Conservation (phyloP, 2,113 vertebrate genomes). For the Engraulis encrasicolus region DNA sequence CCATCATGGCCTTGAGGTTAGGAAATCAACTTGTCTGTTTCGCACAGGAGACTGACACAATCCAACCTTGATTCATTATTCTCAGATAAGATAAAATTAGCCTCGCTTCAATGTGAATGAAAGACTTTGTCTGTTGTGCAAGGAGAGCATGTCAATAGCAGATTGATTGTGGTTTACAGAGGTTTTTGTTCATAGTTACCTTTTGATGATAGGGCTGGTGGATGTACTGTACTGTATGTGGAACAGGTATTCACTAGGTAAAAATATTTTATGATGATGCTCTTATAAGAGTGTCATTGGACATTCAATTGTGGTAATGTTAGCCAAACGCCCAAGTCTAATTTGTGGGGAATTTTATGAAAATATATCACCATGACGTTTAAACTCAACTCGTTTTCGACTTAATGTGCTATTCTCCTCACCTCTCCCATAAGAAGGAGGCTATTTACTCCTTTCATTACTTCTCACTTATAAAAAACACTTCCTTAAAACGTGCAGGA, state of each 20-base stretch:
- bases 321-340: too few relatives aligned
- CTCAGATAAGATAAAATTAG: neutral
- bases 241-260: neutral
- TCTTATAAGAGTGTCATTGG: too few relatives aligned
- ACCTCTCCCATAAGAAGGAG: too few relatives aligned
- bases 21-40: neutral
- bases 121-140: neutral
- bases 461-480: neutral
- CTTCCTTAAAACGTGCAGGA: neutral
- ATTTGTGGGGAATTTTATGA: too few relatives aligned
- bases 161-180: neutral
- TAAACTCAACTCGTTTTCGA: too few relatives aligned
- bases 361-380: too few relatives aligned
- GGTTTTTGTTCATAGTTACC: neutral
- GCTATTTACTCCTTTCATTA: neutral
- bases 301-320: too few relatives aligned
- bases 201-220: too few relatives aligned
- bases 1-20: neutral
- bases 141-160: neutral
- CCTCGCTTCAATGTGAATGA: too few relatives aligned
- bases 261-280: neutral
- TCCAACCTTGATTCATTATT: neutral
- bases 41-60: neutral
- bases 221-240: too few relatives aligned
- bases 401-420: neutral